Evolutionary conservation across 2,888 invertebrate genomes (phyloP), one percentile per base, ranked within the genome.

Genomic region (Phania funesta): DNA sequence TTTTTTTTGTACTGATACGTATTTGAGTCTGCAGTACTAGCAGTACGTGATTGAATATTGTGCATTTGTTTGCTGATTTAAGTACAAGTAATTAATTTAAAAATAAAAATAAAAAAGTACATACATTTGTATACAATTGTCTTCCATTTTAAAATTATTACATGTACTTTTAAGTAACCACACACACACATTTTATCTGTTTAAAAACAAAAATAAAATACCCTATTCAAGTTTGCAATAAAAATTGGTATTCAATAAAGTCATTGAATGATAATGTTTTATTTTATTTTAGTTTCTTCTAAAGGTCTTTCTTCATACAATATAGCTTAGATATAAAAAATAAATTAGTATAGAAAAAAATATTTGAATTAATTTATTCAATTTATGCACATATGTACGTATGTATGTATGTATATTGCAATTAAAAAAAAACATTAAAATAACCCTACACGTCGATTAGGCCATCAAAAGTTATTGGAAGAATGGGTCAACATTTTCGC

Each of bases 11-110:
- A 62, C 52, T 56, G n/a, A 35, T 22, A 48, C 24, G 20, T 58
- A 29, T 48, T 46, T 32, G 16, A 32, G 20, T 26, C 3, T 52
- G 4, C 11, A 20, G 20, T 71, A 26, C 22, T 62, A n/a, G 22
- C 13, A 54, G 20, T 65, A 64, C 46, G 26, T 56, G 18, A 46
- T 32, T 46, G 13, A 54, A 64, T n/a, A 62, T 73, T 58, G 11
- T 48, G n/a, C 18, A 48, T 35, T 13, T 64, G 38, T 75, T 29
- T 67, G 44, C 56, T 20, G 48, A 58, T 58, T 67, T 67, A 75
- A 75, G 67, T 68, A 35, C 67, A 76, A 76, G 24, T 52, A 68
- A 60, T 38, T 76, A 76, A 44, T 76, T 76, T 60, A 8, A 20
- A 13, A 50, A 60, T 67, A 38, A 46, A 0, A 29, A 29, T 26